phyloP scores from a whole-genome alignment of 2,888 invertebrate genomes.

The Periphyllus acericola region DNA sequence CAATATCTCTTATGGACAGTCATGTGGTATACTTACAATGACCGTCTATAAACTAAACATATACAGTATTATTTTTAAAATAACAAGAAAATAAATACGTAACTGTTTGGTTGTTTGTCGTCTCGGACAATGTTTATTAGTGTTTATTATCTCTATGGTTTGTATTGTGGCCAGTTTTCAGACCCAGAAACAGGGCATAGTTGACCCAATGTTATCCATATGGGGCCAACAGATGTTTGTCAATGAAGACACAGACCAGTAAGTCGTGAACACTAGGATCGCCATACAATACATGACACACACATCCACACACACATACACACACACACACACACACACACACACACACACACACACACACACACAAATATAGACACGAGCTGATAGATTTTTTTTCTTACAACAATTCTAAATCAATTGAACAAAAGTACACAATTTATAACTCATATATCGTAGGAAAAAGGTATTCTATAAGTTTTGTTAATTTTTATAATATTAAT shows the following conservation, averaged over 20 bases:
- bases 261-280: conserved; percentile 72
- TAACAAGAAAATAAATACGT: not conserved
- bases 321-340: conserved; percentile 45
- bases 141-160: conserved; percentile 64
- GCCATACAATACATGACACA: conserved; percentile 63
- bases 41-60: not conserved
- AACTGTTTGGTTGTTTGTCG: conserved; percentile 24
- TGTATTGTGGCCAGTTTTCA: conserved; percentile 70
- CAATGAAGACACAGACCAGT: conserved; percentile 97
- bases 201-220: conserved; percentile 98
- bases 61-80: not conserved
- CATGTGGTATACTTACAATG: not conserved
- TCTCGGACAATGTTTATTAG: conserved; percentile 46
- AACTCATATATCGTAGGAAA: not conserved
- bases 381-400: conserved; percentile 21
- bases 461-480: not conserved
- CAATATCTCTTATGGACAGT: not conserved
- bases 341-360: conserved; percentile 53
- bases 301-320: conserved; percentile 22
- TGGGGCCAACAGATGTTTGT: conserved; percentile 98
- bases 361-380: conserved; percentile 58
- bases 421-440: not conserved
- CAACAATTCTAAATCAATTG: not conserved
- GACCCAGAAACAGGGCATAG: conserved; percentile 89
- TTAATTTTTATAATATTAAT: not conserved